Evolutionary conservation across 1,140 invertebrate genomes (phyloP).

Genomic region (Aphelenchoides fujianensis): DNA sequence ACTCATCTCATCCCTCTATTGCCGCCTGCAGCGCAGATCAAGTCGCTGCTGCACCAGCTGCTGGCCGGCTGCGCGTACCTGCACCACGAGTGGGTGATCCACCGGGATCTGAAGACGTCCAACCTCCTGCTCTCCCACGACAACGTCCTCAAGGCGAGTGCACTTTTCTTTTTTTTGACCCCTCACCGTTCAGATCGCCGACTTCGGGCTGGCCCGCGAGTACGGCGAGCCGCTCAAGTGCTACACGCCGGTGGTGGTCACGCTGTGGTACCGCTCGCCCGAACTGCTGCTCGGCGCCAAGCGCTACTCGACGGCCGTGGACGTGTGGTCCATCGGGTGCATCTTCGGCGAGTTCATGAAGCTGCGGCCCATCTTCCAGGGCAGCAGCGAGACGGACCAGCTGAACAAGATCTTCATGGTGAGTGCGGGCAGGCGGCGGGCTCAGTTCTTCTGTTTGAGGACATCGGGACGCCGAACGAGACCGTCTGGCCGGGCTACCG

Average conservation of each 20-base stretch:
- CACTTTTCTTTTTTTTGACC: slow-evolving; percentile 33
- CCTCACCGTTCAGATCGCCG: slow-evolving; percentile 70
- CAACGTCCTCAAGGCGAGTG: slow-evolving; percentile 73
- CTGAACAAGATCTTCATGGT: not conserved
- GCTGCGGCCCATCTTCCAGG: slow-evolving; percentile 91
- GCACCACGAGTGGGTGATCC: slow-evolving; percentile 98
- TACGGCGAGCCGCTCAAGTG: slow-evolving; percentile 92
- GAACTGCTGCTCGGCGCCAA: slow-evolving; percentile 82
- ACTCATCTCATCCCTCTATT: not conserved
- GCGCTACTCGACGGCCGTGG: slow-evolving; percentile 79
- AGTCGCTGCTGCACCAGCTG: slow-evolving; percentile 88
- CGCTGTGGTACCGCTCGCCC: slow-evolving; percentile 92
- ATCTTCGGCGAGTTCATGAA: slow-evolving; percentile 93
- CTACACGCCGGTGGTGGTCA: slow-evolving; percentile 95
- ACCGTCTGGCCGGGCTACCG: slow-evolving; percentile 88
- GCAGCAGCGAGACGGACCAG: slow-evolving; percentile 68
- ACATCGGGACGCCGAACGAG: slow-evolving; percentile 92
- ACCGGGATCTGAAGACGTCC: slow-evolving; percentile 94
- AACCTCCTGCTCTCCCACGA: slow-evolving; percentile 91
- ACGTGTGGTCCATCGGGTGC: slow-evolving; percentile 97
- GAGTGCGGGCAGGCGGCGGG: too few species aligned
- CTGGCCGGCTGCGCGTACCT: slow-evolving; percentile 83
- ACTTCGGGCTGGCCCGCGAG: slow-evolving; percentile 94
- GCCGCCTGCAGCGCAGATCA: slow-evolving; percentile 81
- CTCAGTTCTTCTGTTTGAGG: slow-evolving; percentile 84